Percentiles rank a stretch among this genome's conserved stretches.
These are phyloP conservation scores for Cotesia congregata DNA, from an alignment of 2,888 invertebrate genomes.

Conservation along the genomic window DNA sequence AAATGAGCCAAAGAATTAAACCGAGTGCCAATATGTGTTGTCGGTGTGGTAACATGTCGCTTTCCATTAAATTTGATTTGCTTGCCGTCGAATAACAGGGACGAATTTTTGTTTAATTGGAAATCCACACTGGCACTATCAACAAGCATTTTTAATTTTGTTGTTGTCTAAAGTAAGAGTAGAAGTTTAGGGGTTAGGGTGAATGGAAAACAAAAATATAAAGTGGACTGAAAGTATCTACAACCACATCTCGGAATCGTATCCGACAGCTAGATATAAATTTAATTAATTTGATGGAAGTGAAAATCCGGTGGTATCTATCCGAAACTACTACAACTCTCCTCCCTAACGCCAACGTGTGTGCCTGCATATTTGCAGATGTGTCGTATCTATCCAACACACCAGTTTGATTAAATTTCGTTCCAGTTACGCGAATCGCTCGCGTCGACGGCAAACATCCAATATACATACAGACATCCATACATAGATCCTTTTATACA, in stretches of 20 bases:
- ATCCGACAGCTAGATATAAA: conserved; percentile 64
- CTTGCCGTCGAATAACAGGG: neutral
- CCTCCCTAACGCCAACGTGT: conserved; percentile 45
- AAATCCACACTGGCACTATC: neutral
- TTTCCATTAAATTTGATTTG: neutral
- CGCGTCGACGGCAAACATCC: conserved; percentile 42
- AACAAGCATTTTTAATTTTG: neutral
- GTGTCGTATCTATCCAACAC: conserved; percentile 55
- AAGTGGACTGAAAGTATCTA: conserved; percentile 38
- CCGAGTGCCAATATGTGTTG: conserved; percentile 43
- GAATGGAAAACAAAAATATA: conserved; percentile 28
- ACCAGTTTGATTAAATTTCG: conserved; percentile 64
- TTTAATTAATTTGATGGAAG: conserved; percentile 68
- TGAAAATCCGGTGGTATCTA: conserved; percentile 52
- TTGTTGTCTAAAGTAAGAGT: neutral
- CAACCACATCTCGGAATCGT: conserved; percentile 55
- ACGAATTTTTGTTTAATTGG: neutral
- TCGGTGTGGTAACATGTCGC: conserved; percentile 29
- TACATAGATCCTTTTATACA: conserved; percentile 20
- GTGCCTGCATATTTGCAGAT: conserved; percentile 58
- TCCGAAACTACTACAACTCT: conserved; percentile 37
- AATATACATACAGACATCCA: conserved; percentile 35
- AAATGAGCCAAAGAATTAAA: conserved; percentile 35
- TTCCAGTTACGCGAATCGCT: conserved; percentile 56
- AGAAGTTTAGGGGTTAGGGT: conserved; percentile 21